Conservation (phyloP, 2,113 vertebrate species). For the Oenanthe oenanthe region DNA sequence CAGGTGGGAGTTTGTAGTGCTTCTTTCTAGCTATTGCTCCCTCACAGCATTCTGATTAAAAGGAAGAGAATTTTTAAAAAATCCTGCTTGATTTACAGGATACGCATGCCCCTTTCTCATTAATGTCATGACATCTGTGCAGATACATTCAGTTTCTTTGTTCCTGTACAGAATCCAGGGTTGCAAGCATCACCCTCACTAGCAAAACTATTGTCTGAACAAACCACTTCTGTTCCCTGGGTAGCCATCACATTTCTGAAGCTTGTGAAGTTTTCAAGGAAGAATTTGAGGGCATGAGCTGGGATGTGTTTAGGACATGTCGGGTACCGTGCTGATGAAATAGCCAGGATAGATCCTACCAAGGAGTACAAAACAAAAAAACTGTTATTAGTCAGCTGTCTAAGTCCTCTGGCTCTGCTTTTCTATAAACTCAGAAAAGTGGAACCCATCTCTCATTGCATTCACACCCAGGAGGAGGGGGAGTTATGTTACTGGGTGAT, state of each 20-base stretch:
- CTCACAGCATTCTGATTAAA: background rate
- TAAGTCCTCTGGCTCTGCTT: background rate
- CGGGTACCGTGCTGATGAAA: background rate
- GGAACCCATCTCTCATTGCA: background rate
- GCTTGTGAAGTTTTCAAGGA: background rate
- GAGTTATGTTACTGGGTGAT: background rate
- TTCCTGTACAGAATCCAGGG: background rate
- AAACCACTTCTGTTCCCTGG: background rate
- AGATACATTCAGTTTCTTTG: background rate
- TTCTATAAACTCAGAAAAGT: fast-evolving
- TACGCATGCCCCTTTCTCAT: background rate
- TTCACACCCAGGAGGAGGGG: background rate
- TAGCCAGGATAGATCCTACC: background rate
- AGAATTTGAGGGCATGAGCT: background rate
- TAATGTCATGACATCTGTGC: fast-evolving
- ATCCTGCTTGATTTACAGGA: background rate
- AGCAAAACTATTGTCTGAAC: background rate
- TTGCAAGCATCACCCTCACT: background rate
- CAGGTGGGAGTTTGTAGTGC: background rate
- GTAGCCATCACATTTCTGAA: background rate
- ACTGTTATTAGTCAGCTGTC: background rate
- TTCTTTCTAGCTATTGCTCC: background rate
- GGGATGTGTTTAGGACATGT: background rate
- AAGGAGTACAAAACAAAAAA: background rate
- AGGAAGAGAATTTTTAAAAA: background rate